Conservation (phyloP, 2,113 vertebrate genomes). For the Trichomycterus rosablanca region DNA sequence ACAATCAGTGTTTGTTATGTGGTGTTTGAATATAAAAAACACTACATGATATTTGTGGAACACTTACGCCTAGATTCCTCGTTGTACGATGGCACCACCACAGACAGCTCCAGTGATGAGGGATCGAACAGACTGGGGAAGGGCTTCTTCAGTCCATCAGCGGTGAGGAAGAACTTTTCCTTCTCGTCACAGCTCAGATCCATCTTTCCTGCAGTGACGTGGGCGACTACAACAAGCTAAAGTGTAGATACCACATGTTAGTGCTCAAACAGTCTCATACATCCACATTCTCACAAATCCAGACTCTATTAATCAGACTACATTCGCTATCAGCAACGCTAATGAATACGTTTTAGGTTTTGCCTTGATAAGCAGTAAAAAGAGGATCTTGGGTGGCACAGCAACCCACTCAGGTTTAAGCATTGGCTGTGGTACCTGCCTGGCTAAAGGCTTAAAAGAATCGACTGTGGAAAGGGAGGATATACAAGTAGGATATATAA, state of each 20-base stretch:
- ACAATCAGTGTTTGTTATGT: too few relatives aligned
- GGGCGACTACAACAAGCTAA: conserved; percentile 74
- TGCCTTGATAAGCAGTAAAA: too few relatives aligned
- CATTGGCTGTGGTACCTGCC: too few relatives aligned
- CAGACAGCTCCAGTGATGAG: conserved; percentile 78
- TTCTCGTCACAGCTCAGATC: conserved; percentile 63
- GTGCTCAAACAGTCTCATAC: not conserved
- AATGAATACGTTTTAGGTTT: not conserved
- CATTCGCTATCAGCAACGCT: not conserved
- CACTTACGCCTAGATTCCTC: conserved; percentile 78
- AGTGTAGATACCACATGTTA: not conserved
- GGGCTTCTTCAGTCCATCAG: conserved; percentile 62
- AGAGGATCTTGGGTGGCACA: too few relatives aligned
- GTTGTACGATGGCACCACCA: conserved; percentile 91
- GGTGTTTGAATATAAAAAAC: not conserved
- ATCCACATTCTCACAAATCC: not conserved
- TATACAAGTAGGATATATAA: too few relatives aligned
- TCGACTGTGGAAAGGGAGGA: too few relatives aligned
- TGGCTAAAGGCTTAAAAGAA: too few relatives aligned
- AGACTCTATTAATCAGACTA: too few relatives aligned
- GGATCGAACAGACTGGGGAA: conserved; percentile 79
- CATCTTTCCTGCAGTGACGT: conserved; percentile 77
- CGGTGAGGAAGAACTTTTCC: conserved; percentile 77
- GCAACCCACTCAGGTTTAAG: too few relatives aligned
- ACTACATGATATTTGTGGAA: not conserved